phyloP scores from a whole-genome alignment of 1,140 invertebrate species.

The Limonius californicus region DNA sequence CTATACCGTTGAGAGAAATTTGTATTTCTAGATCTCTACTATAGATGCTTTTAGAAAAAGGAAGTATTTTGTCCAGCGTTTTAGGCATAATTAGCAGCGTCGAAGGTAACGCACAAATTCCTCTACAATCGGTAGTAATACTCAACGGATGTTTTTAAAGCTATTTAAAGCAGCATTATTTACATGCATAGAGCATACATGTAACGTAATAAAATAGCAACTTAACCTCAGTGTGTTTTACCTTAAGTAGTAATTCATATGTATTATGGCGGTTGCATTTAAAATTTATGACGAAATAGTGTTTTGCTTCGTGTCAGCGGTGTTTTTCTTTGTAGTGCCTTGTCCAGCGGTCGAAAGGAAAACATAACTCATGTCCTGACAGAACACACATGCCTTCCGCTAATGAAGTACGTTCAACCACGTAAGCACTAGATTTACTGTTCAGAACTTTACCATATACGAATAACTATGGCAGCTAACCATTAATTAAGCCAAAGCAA shows the following conservation, averaged over 20 bases:
- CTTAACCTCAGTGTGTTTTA: conserved; percentile 1
- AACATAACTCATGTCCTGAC: conserved; percentile 23
- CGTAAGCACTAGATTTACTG: conserved; percentile 2
- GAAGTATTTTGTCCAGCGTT: no score
- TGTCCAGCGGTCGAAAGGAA: conserved; percentile 22
- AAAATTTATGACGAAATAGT: conserved; percentile 24
- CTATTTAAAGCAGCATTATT: background rate
- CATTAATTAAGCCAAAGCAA: conserved; percentile 1
- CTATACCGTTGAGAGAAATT: no score
- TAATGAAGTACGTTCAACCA: conserved; percentile 24
- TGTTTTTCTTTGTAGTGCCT: conserved; percentile 23
- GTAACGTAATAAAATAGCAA: conserved; percentile 1
- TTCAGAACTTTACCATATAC: conserved; percentile 1
- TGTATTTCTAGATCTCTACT: no score
- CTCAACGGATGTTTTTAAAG: background rate
- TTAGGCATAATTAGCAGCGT: no score
- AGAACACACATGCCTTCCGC: conserved; percentile 25
- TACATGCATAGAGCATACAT: background rate
- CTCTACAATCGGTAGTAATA: no score
- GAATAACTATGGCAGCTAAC: background rate
- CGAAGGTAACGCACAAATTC: no score
- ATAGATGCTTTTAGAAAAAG: no score
- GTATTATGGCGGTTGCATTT: conserved; percentile 5
- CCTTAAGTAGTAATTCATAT: conserved; percentile 6
- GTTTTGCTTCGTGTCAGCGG: conserved; percentile 24